A percentile compares a stretch with the other conserved stretches of the same genome.
Conservation (phyloP, 2,888 invertebrate species). For the Rotaria macrura region DNA sequence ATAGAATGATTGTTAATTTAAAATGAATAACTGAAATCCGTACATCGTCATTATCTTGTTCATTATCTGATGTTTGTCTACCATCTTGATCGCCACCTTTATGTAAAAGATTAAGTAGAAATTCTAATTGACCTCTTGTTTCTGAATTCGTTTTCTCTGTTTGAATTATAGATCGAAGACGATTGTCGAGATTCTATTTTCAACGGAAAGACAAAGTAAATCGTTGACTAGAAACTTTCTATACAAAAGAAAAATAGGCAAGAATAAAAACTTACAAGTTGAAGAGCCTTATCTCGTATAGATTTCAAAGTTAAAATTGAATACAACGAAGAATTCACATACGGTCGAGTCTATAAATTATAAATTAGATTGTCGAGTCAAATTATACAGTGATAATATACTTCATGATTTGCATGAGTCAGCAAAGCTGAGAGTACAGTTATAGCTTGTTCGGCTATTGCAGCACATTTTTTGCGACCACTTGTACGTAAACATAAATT, state of each 20-base stretch:
- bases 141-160: neutral
- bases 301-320: conserved; percentile 53
- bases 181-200: conserved; percentile 1
- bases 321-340: conserved; percentile 55
- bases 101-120: neutral
- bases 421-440: conserved; percentile 50
- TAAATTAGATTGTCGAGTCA: neutral
- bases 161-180: neutral
- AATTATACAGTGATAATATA: conserved; percentile 28
- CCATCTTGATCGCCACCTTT: neutral
- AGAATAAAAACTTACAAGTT: conserved; percentile 49
- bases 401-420: conserved; percentile 49
- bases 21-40: conserved; percentile 22
- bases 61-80: conserved; percentile 43
- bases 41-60: conserved; percentile 49
- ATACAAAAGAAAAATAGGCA: neutral
- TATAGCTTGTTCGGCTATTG: conserved; percentile 43
- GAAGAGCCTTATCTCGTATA: conserved; percentile 52
- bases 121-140: conserved; percentile 14
- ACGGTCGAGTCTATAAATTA: conserved; percentile 51
- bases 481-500: conserved; percentile 59
- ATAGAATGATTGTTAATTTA: too few relatives aligned
- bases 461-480: conserved; percentile 49
- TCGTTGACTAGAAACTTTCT: too few relatives aligned
- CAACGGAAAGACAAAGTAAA: too few relatives aligned